Percentiles rank a stretch among this genome's conserved stretches.
Conservation (phyloP, 2,888 invertebrate genomes). For the Gasteruption jaculator region DNA sequence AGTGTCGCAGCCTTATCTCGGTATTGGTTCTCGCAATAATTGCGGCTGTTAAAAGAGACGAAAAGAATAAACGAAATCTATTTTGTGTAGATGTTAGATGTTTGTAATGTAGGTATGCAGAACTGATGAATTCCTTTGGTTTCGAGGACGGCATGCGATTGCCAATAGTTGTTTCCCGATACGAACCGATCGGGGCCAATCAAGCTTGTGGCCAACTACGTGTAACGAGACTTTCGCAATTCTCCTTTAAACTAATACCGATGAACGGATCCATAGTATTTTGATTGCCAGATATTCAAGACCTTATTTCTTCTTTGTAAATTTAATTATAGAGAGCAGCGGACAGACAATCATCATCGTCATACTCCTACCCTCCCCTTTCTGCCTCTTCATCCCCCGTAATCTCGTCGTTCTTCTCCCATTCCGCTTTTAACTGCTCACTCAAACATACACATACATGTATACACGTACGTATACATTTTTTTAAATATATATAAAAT, state of each 20-base stretch:
- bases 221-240: slow-evolving; percentile 29
- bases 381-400: not conserved
- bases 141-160: slow-evolving; percentile 48
- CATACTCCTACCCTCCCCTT: not conserved
- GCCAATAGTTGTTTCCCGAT: slow-evolving; percentile 46
- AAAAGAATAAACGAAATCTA: no score
- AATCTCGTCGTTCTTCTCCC: no score
- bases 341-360: not conserved
- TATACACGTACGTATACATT: no score
- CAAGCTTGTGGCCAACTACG: slow-evolving; percentile 30
- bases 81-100: no score
- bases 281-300: slow-evolving; percentile 30
- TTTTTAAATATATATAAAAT: no score
- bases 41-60: no score
- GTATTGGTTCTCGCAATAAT: no score
- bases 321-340: not conserved
- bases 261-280: slow-evolving; percentile 13
- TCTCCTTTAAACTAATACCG: no score
- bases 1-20: no score
- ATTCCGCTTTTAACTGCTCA: no score
- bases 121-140: slow-evolving; percentile 39
- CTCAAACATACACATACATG: no score
- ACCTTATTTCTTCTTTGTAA: not conserved
- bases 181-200: slow-evolving; percentile 41
- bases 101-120: no score